A percentile compares a stretch with the other conserved stretches of the same genome.
phyloP scores from a whole-genome alignment of 2,797 vertebrate genomes.

The Cheracebus regulus region DNA sequence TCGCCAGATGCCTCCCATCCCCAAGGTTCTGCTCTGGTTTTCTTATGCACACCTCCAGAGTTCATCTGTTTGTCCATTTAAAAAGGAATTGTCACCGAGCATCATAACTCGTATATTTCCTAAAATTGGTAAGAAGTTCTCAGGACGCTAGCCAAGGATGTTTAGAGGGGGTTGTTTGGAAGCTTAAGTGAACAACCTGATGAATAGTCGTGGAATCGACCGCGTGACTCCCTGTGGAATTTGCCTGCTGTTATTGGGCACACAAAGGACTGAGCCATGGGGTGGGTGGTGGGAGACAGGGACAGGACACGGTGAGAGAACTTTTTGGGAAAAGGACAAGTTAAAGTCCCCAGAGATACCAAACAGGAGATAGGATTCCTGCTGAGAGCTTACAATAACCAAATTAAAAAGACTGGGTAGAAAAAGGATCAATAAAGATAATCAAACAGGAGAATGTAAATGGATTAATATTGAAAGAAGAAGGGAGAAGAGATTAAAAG shows the following conservation, averaged over 20 bases:
- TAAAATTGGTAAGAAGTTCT: conserved; percentile 2
- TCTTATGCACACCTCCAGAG: neutral
- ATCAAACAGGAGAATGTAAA: conserved; percentile 72
- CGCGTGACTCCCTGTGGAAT: conserved; percentile 1
- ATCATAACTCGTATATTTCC: neutral
- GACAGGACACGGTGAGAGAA: neutral
- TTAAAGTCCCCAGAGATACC: conserved; percentile 57
- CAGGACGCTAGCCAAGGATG: neutral
- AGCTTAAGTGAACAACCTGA: conserved; percentile 58
- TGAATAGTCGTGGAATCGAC: conserved; percentile 19
- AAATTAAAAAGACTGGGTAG: conserved; percentile 63
- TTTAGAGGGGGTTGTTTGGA: neutral
- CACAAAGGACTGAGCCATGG: neutral
- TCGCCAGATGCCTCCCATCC: conserved; percentile 5
- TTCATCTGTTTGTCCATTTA: neutral
- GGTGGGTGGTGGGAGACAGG: too few relatives aligned
- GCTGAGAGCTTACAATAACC: conserved; percentile 45
- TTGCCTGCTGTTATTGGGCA: neutral
- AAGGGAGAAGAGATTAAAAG: conserved; percentile 41
- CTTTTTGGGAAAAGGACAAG: conserved; percentile 29
- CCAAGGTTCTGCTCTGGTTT: conserved; percentile 2
- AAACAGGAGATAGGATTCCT: neutral
- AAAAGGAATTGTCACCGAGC: neutral
- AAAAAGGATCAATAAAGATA: conserved; percentile 73
- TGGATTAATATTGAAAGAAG: conserved; percentile 77